Conservation (phyloP, 2,113 vertebrate species). For the Sylvia atricapilla region DNA sequence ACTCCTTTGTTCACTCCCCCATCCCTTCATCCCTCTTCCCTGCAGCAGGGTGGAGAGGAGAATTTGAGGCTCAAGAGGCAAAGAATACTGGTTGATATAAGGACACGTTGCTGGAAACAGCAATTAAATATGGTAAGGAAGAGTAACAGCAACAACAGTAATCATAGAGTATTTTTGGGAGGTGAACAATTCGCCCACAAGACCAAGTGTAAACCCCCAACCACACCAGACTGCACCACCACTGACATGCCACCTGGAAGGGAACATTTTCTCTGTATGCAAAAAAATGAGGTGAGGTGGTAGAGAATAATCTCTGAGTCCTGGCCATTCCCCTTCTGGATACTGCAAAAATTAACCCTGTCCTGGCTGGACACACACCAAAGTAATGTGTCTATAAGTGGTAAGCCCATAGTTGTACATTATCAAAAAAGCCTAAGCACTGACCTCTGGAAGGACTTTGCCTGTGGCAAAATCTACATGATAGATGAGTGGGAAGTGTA, state of each 20-base stretch:
- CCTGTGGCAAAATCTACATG: background rate
- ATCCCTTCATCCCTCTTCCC: too few species aligned
- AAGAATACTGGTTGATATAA: background rate
- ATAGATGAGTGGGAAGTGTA: background rate
- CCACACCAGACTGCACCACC: too few species aligned
- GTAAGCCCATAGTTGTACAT: background rate
- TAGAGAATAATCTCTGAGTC: background rate
- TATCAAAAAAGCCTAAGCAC: background rate
- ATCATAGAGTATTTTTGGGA: background rate
- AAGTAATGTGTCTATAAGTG: too few species aligned
- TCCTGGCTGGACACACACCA: background rate
- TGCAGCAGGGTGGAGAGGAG: background rate
- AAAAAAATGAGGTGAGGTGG: background rate
- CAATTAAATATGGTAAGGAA: background rate
- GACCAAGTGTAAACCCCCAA: background rate
- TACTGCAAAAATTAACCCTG: background rate
- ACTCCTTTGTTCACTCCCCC: rapidly evolving
- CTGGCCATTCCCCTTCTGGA: background rate
- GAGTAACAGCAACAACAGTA: background rate
- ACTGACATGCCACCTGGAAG: rapidly evolving
- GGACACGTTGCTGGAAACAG: background rate
- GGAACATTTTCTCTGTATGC: background rate
- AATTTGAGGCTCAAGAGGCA: background rate
- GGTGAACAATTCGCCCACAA: background rate
- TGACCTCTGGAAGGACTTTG: background rate